Conservation (phyloP, 2,113 vertebrate genomes). For the Gallinago jamesoni region DNA sequence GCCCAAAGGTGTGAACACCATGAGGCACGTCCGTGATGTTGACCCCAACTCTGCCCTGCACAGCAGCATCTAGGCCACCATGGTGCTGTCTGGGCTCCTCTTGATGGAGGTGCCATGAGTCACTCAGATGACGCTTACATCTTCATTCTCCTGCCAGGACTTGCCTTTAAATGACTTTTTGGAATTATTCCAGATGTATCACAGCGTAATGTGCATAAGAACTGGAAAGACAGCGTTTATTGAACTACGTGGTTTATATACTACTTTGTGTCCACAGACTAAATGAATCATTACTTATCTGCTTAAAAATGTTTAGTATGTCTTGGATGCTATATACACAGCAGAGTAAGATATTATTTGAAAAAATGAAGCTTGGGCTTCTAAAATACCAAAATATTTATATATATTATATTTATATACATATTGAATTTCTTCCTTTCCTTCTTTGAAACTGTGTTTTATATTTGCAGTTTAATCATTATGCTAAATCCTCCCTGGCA, state of each 20-base stretch:
- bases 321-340: background rate
- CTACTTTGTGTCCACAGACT: background rate
- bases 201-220: background rate
- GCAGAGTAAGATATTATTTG: background rate
- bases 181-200: background rate
- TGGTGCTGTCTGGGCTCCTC: background rate
- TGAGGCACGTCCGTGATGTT: rapidly evolving
- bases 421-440: background rate
- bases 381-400: background rate
- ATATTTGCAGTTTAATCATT: background rate
- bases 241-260: background rate
- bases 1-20: background rate
- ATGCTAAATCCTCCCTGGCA: conserved; percentile 21
- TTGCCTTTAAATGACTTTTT: background rate
- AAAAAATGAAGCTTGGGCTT: background rate
- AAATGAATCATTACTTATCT: background rate
- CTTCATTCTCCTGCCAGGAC: background rate
- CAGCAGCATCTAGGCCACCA: rapidly evolving
- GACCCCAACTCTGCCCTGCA: background rate
- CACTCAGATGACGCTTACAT: background rate
- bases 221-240: background rate
- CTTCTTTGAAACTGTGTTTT: background rate
- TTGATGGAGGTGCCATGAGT: rapidly evolving
- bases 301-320: background rate
- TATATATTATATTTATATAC: background rate